Percentiles rank a stretch among this genome's conserved stretches.
phyloP scores from a whole-genome alignment of 2,888 invertebrate genomes.

The Trissolcus brochymenae region DNA sequence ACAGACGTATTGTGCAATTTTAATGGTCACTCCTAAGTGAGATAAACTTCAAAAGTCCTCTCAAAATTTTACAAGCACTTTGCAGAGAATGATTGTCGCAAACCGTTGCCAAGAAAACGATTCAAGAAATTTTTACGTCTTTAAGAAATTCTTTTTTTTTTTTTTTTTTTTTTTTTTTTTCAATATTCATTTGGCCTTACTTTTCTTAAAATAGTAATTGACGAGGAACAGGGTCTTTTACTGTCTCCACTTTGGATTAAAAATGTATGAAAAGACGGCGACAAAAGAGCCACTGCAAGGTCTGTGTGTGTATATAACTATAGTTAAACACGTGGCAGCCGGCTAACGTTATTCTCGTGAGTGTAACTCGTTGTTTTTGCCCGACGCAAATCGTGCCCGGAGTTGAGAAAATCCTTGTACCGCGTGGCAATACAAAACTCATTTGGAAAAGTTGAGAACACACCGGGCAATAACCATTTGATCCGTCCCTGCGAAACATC shows the following conservation, averaged over 20 bases:
- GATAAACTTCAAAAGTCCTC: background rate
- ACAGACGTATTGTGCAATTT: too few species aligned
- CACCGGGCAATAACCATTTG: constrained; percentile 28
- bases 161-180: constrained; percentile 25
- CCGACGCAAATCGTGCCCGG: constrained; percentile 9
- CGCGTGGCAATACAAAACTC: constrained; percentile 39
- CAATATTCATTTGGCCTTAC: constrained; percentile 46
- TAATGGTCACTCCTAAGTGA: background rate
- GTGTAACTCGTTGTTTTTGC: constrained; percentile 41
- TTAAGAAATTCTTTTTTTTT: too few species aligned
- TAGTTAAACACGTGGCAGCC: constrained; percentile 21
- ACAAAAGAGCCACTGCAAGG: constrained; percentile 32
- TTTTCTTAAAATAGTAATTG: constrained; percentile 30
- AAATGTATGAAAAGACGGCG: constrained; percentile 43
- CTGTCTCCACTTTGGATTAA: constrained; percentile 39
- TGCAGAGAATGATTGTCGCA: background rate
- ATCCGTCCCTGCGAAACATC: constrained; percentile 38
- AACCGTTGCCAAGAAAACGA: background rate
- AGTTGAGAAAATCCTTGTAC: constrained; percentile 31
- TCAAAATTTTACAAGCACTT: constrained; percentile 4
- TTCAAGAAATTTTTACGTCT: background rate
- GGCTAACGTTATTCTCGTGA: constrained; percentile 20
- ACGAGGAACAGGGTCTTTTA: constrained; percentile 39
- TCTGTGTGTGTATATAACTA: constrained; percentile 31
- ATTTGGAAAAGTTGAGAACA: constrained; percentile 35